Evolutionary conservation across 1,140 invertebrate species (phyloP).

Genomic region (Drosophila leontia): DNA sequence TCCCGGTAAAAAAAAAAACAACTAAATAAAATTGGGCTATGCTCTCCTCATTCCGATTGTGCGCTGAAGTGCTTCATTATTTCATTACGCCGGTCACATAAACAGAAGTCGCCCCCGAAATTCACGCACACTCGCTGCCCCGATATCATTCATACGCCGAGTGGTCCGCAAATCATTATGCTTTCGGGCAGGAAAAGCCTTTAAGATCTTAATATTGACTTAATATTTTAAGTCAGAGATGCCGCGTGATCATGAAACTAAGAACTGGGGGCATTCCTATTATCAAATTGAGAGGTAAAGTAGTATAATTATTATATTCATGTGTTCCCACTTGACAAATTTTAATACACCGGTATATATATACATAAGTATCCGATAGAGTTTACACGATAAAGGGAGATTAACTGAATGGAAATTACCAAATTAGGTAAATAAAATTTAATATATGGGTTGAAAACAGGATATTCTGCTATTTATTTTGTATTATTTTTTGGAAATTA

Average conservation of each 20-base stretch:
- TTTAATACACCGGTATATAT: conserved; percentile 1
- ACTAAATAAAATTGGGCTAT: conserved; percentile 10
- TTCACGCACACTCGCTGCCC: conserved; percentile 1
- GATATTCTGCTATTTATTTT: not conserved
- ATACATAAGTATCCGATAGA: conserved; percentile 1
- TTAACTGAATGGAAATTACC: conserved; percentile 20
- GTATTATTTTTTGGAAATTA: not conserved
- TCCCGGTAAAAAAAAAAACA: conserved; percentile 15
- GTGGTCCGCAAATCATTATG: conserved; percentile 22
- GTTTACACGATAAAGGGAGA: conserved; percentile 6
- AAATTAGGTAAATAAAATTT: conserved; percentile 2
- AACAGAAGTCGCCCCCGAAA: conserved; percentile 37
- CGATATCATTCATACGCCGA: conserved; percentile 39
- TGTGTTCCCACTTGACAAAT: conserved; percentile 18
- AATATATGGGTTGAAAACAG: not conserved
- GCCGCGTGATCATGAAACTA: not conserved
- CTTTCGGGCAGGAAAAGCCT: conserved; percentile 6
- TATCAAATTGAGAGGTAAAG: conserved; percentile 10
- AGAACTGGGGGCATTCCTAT: too few relatives aligned
- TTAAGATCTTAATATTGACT: conserved; percentile 12
- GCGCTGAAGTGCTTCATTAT: conserved; percentile 46
- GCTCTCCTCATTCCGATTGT: conserved; percentile 29
- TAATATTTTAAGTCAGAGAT: conserved; percentile 8
- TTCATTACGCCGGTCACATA: conserved; percentile 38
- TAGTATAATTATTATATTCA: conserved; percentile 21